These are phyloP conservation scores for Hydrophis major DNA, from an alignment of 2,797 vertebrate genomes.

Conservation along the genomic window DNA sequence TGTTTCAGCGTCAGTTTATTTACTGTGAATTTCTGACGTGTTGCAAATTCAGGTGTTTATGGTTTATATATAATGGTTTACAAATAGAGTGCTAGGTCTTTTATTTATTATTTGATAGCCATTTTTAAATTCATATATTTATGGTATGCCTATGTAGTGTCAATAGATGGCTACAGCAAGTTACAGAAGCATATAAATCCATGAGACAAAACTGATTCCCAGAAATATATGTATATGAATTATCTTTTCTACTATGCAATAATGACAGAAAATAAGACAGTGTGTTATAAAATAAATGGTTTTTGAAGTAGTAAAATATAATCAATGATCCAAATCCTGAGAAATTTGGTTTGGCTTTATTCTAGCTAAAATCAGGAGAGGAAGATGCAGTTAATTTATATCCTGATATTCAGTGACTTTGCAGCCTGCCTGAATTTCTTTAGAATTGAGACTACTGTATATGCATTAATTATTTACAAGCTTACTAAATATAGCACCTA, in stretches of 20 bases:
- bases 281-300: background rate
- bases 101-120: background rate
- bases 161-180: background rate
- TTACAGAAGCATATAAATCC: background rate
- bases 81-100: background rate
- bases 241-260: background rate
- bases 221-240: background rate
- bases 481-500: background rate
- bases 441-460: background rate
- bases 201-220: background rate
- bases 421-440: background rate
- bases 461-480: background rate
- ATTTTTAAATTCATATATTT: background rate
- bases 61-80: conserved; percentile 1
- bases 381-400: background rate
- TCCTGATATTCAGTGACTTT: background rate
- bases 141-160: background rate
- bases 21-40: background rate
- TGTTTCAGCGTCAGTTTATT: background rate
- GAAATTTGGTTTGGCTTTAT: background rate
- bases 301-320: background rate
- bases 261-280: background rate
- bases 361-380: background rate
- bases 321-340: background rate
- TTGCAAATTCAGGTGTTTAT: background rate